Base-by-base conservation (phyloP, 2,888 invertebrate species). In the Eupithecia tripunctaria region DNA sequence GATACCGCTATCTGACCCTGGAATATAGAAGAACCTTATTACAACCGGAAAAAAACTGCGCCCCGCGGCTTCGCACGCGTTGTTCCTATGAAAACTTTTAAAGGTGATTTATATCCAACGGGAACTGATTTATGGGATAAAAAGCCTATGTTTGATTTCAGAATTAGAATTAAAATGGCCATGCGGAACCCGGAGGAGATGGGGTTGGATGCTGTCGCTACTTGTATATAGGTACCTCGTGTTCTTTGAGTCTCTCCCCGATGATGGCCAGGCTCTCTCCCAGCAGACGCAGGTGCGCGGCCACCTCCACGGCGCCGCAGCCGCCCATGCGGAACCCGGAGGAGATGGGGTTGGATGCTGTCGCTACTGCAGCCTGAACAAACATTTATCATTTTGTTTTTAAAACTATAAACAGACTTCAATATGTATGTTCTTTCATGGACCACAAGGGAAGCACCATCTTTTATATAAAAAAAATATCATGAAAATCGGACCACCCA, bases 1-100 rank as follows among this genome's bases (percentile, higher is more conserved):
- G 98, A 99, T 21, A 99, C 98, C 0, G 99, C 98, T 76, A 99
- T 98, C 90, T 98, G 98, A 15, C 99, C 99, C 96, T 97, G 92
- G 14, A 14, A 64, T 25, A 64, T 3, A 51, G n/a, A 43, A 15
- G 5, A 8, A 18, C 2, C 15, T 43, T n/a, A 43, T 43, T 43
- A 43, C 7, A 43, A 43, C 5, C 15, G 41, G 41, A 4, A 41
- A 29, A 29, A 29, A 29, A 29, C 29, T 29, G 2, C 2, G 5
- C 29, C 32, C 32, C 32, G 32, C 32, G 32, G 32, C 32, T 32
- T 32, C 5, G 32, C 32, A 32, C 32, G 32, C 32, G 32, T 6
- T 32, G 4, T 32, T 32, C 32, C 2, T 3, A 5, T n/a, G n/a
- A n/a, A n/a, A n/a, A n/a, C n/a, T n/a, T n/a, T n/a, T n/a, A n/a